Evolutionary conservation across 2,113 vertebrate species (phyloP).

Genomic region (Sturnira hondurensis): DNA sequence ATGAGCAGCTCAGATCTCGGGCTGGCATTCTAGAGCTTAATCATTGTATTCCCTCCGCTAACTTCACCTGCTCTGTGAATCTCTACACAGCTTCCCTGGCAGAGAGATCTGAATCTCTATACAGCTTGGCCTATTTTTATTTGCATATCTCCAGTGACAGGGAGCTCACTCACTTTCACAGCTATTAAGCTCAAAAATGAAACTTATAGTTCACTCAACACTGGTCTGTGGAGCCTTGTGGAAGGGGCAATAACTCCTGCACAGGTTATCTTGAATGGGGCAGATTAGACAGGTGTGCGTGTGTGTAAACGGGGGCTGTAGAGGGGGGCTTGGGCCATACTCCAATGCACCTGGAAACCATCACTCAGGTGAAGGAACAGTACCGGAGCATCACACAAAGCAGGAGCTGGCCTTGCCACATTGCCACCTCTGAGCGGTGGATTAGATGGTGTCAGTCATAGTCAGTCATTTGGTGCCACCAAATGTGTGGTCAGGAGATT

Average conservation of each 20-base stretch:
- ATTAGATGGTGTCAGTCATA: accelerated
- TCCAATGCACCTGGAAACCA: not conserved
- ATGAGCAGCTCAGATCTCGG: not conserved
- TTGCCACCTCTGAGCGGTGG: not conserved
- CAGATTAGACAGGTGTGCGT: not conserved
- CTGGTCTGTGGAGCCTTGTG: not conserved
- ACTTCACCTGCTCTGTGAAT: too few species aligned
- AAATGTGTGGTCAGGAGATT: not conserved
- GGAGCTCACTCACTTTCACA: not conserved
- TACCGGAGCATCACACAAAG: not conserved
- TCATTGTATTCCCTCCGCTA: not conserved
- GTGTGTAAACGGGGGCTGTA: not conserved
- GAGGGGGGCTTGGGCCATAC: not conserved
- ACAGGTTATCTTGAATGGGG: not conserved
- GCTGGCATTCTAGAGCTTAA: not conserved
- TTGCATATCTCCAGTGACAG: not conserved
- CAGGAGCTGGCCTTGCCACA: not conserved
- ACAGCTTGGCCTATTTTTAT: not conserved
- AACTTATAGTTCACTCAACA: not conserved
- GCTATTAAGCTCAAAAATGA: not conserved
- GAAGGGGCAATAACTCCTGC: not conserved
- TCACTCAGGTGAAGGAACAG: not conserved
- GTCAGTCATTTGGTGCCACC: too few species aligned
- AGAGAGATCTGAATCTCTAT: not conserved
- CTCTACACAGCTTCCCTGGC: not conserved